Conservation (phyloP, 2,113 vertebrate species). For the Pelodiscus sinensis region DNA sequence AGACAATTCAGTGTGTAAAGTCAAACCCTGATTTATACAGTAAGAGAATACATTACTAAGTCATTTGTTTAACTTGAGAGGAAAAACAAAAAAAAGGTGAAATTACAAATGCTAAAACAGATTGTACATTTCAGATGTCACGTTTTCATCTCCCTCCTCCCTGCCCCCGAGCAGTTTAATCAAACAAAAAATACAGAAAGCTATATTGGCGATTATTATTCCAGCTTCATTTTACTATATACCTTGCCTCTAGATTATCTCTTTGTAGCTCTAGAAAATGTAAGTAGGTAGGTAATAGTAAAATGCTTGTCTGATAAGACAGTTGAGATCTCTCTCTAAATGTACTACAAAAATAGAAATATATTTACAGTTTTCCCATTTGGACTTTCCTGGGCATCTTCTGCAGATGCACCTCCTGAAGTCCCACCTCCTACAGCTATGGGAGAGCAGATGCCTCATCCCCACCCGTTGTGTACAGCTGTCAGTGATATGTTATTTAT, state of each 20-base stretch:
- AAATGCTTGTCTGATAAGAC: constrained; percentile 44
- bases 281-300: constrained; percentile 22
- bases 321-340: background rate
- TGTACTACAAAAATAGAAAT: constrained; percentile 36
- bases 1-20: constrained; percentile 79
- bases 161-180: background rate
- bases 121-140: constrained; percentile 27
- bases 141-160: background rate
- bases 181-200: constrained; percentile 22
- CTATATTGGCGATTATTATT: constrained; percentile 21
- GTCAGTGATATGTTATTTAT: constrained; percentile 12
- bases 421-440: background rate
- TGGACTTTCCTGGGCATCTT: constrained; percentile 58
- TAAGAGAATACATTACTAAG: constrained; percentile 30
- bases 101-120: constrained; percentile 39
- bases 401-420: background rate
- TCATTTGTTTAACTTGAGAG: constrained; percentile 20
- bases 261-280: constrained; percentile 29
- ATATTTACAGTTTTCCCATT: constrained; percentile 66
- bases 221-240: constrained; percentile 13
- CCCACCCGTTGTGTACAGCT: background rate
- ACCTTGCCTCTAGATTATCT: background rate
- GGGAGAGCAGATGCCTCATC: background rate
- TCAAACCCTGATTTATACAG: constrained; percentile 71
- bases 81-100: constrained; percentile 14